Base-by-base conservation (phyloP, 2,888 invertebrate genomes). In the Cyrtodaria siliqua region DNA sequence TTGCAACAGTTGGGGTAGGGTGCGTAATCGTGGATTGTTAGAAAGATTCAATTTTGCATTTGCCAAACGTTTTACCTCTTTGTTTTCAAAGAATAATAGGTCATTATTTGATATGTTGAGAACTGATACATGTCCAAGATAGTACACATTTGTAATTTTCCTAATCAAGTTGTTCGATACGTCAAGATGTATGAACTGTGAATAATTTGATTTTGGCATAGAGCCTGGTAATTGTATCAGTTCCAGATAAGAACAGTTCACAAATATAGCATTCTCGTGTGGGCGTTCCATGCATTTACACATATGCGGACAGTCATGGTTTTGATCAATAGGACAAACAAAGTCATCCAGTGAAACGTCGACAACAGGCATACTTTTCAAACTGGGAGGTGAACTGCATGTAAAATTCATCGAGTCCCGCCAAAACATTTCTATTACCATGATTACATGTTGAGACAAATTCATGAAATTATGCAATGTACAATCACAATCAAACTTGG, bases 241-340 rank as follows among this genome's bases (percentile, higher is more conserved):
- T 16, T 26, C 38, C 16, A 8, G 16, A n/a, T 60, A 49, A 6
- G 61, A 42, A 47, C 76, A 76, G 38, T 71, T 42, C 18, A 76
- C 53, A 38, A 33, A 71, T 3, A 71, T 6, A 26, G 70, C 66
- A 38, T 71, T 29, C 44, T 70, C 24, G 26, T 24, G 40, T 4
- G 70, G 76, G 9, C 60, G 18, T 16, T 76, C 76, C 29, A 50
- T 40, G 26, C 76, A 76, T 16, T 27, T 26, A 33, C 76, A 76
- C 29, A 42, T 42, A 0, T 29, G 49, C 27, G 63, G 47, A 12
- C 42, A 50, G 24, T 42, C 33, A 27, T 33, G 33, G 12, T 2
- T 23, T 12, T 29, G 23, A 16, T 66, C 29, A 4, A 44, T 3
- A 9, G 55, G 23, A 40, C 67, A 67, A 9, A 62, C 44, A 2